These are phyloP conservation scores for Agrochola lychnidis DNA, from an alignment of 2,888 invertebrate genomes.

Conservation along the genomic window DNA sequence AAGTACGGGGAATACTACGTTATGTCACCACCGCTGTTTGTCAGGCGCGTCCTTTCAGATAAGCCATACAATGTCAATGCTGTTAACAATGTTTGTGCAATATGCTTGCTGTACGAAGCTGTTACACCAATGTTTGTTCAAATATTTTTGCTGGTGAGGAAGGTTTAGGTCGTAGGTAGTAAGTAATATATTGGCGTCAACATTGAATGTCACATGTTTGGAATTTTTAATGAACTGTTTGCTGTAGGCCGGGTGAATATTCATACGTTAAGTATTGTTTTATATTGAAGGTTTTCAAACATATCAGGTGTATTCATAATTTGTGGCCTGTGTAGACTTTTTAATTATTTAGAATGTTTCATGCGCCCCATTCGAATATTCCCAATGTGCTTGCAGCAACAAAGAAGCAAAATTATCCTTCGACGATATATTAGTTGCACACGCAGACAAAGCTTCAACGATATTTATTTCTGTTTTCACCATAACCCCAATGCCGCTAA, in stretches of 20 bases:
- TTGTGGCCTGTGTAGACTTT: not conserved
- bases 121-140: constrained; percentile 50
- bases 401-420: not conserved
- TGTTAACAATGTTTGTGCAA: constrained; percentile 41
- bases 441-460: constrained; percentile 4
- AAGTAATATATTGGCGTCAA: constrained; percentile 28
- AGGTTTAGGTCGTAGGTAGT: constrained; percentile 4
- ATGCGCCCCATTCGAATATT: not conserved
- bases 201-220: constrained; percentile 7
- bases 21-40: constrained; percentile 56
- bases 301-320: not conserved
- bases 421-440: constrained; percentile 3
- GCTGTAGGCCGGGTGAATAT: constrained; percentile 2
- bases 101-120: constrained; percentile 21
- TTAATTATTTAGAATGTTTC: not conserved
- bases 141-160: constrained; percentile 42
- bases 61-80: constrained; percentile 31
- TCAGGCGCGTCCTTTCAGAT: constrained; percentile 35
- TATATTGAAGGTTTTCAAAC: not conserved
- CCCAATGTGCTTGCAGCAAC: not conserved
- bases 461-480: constrained; percentile 43
- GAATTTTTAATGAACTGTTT: not conserved
- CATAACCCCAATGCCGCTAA: constrained; percentile 27
- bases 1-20: constrained; percentile 58
- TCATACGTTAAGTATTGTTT: not conserved